Evolutionary conservation across 2,113 vertebrate species (phyloP).

Genomic region (Tretioscincus oriximinensis): DNA sequence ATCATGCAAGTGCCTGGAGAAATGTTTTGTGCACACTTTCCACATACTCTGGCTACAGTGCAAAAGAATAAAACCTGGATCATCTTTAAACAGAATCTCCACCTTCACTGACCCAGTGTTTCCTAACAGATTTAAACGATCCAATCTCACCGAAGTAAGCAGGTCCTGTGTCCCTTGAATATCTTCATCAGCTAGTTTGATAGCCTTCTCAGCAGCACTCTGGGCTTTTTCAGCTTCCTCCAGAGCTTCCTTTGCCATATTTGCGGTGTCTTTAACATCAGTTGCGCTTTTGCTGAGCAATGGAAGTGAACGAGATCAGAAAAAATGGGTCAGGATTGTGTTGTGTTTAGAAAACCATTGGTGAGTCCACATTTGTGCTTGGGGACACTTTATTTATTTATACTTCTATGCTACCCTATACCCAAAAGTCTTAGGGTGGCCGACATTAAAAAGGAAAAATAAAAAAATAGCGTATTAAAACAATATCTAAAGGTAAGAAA

Average conservation of each 20-base stretch:
- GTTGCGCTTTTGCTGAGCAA: conserved; percentile 82
- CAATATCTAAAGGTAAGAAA: too few relatives aligned
- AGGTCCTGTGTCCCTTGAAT: conserved; percentile 88
- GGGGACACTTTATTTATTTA: too few relatives aligned
- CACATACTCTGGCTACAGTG: neutral
- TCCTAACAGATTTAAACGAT: neutral
- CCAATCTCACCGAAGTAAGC: conserved; percentile 82
- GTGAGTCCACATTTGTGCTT: too few relatives aligned
- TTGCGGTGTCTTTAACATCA: conserved; percentile 83
- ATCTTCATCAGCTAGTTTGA: conserved; percentile 86
- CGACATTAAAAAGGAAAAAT: too few relatives aligned
- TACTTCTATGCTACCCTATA: too few relatives aligned
- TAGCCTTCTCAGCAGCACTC: conserved; percentile 82
- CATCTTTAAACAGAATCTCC: neutral
- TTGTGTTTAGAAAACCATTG: neutral
- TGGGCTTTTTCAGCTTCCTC: conserved; percentile 89
- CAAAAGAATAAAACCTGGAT: neutral
- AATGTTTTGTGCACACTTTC: too few relatives aligned
- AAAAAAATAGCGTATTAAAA: too few relatives aligned
- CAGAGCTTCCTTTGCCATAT: conserved; percentile 85
- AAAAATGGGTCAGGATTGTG: neutral
- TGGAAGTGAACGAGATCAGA: conserved; percentile 1
- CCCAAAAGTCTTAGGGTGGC: too few relatives aligned
- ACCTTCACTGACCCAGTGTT: neutral
- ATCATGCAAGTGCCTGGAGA: too few relatives aligned